Evolutionary conservation across 2,797 vertebrate species (phyloP).

Genomic region (Microcaecilia unicolor): DNA sequence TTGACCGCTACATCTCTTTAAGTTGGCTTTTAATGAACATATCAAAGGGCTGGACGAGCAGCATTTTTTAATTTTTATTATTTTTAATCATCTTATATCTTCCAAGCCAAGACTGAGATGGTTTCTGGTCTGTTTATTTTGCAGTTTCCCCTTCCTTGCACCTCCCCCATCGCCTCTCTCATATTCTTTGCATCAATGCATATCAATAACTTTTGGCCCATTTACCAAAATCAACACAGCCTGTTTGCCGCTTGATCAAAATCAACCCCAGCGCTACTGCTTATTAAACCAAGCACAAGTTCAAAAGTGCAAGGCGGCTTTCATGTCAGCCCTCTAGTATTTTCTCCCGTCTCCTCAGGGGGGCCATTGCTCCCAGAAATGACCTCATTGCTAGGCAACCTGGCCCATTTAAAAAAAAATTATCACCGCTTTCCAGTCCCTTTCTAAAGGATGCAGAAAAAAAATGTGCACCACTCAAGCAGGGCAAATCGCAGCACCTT

Average conservation of each 20-base stretch:
- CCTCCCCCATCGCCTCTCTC: conserved; percentile 10
- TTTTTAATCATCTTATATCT: no score
- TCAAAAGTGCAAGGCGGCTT: conserved; percentile 38
- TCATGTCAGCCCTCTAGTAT: no score
- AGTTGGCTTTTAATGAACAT: no score
- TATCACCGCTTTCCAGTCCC: conserved; percentile 9
- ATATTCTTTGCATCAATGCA: conserved; percentile 36
- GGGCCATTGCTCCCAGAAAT: conserved; percentile 22
- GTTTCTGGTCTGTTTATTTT: background rate
- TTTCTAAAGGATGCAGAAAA: background rate
- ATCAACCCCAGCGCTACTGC: conserved; percentile 22
- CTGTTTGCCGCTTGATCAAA: conserved; percentile 11
- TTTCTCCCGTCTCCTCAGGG: conserved; percentile 20
- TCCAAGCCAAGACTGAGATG: no score
- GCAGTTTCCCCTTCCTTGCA: background rate
- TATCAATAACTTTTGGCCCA: conserved; percentile 47
- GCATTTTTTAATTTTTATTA: no score
- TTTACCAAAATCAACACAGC: conserved; percentile 35
- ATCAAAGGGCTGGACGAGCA: no score
- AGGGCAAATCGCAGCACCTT: no score
- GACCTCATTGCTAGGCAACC: conserved; percentile 30
- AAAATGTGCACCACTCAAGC: no score
- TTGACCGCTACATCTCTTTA: no score
- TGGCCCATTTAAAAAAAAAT: conserved; percentile 32
- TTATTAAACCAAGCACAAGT: conserved; percentile 25